Evolutionary conservation across 2,888 invertebrate genomes (phyloP), one percentile per base, ranked within the genome.

Genomic region (Anthrax anthrax): DNA sequence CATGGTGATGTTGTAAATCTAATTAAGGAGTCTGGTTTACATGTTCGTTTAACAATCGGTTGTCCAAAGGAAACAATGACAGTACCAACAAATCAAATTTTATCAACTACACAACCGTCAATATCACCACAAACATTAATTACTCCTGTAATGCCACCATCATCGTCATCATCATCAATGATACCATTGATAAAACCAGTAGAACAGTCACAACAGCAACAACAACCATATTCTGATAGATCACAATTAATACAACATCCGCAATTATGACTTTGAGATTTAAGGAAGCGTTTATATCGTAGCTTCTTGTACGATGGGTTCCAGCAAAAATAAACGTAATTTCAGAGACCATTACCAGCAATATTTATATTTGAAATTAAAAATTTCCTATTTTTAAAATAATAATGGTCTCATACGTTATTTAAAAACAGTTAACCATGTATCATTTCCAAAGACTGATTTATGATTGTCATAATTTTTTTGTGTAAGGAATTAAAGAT

Each of bases 1-100:
- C 97, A 97, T 63, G 94, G 94, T 32, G 94, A 96, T 61, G 94
- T 97, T 49, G 96, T 97, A 4, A 91, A 92, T 62, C 78, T 97
- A 51, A 97, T 97, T 61, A 97, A 96, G 69, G 94, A 90, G 62
- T 95, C 95, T 1, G 96, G 96, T 18, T 78, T 88, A 54, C 79
- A 85, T 42, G 92, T 96, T 48, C 87, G 89, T 0, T 73, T 90
- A 43, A 89, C 87, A 14, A 88, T 90, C 49, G 68, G 68, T 4
- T 61, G 61, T 47, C 65, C 67, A 8, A 61, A 66, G 16, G 58
- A 67, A 8, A 37, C 34, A 37, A 42, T 41, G 41, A 37, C 39
- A 18, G 16, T 39, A 37, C 27, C 34, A 34, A 18, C 45, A 14
- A 27, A 45, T 19, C 39, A 32, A 32, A 32, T 32, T 12, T 32